phyloP scores from a whole-genome alignment of 2,888 invertebrate genomes.

The Parasteatoda lunata region DNA sequence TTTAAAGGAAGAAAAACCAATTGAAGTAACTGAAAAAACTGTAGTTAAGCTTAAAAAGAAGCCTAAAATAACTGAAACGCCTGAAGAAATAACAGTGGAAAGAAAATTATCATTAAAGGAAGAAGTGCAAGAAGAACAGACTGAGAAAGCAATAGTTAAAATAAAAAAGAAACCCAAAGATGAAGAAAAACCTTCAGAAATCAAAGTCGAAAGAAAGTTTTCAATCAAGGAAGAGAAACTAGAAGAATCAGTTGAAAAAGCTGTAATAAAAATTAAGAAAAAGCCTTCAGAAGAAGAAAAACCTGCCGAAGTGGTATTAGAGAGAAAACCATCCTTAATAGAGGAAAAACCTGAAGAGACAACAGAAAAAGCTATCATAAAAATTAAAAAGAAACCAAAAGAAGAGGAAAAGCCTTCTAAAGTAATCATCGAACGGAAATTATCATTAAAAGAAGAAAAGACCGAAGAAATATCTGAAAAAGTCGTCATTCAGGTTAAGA shows the following conservation, averaged over 20 bases:
- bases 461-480: slow-evolving; percentile 20
- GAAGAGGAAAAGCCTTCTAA: slow-evolving; percentile 44
- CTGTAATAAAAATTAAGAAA: slow-evolving; percentile 4
- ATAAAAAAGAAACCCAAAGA: slow-evolving; percentile 4
- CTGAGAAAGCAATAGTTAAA: slow-evolving; percentile 11
- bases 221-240: slow-evolving; percentile 24
- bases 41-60: slow-evolving; percentile 43
- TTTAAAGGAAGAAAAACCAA: slow-evolving; percentile 6
- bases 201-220: slow-evolving; percentile 23
- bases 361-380: slow-evolving; percentile 36
- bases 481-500: slow-evolving; percentile 10
- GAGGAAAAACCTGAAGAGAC: slow-evolving; percentile 49
- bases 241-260: slow-evolving; percentile 6
- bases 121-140: neutral
- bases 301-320: slow-evolving; percentile 8
- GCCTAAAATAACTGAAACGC: slow-evolving; percentile 23
- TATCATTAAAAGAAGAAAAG: neutral
- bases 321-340: slow-evolving; percentile 14
- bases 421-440: neutral
- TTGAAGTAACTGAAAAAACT: slow-evolving; percentile 10
- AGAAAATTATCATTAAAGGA: neutral
- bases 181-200: slow-evolving; percentile 7
- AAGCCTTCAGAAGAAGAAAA: slow-evolving; percentile 28
- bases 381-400: slow-evolving; percentile 62
- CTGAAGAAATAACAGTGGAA: slow-evolving; percentile 13